phyloP scores from a whole-genome alignment of 1,140 invertebrate species.

The Bicyclus anynana region DNA sequence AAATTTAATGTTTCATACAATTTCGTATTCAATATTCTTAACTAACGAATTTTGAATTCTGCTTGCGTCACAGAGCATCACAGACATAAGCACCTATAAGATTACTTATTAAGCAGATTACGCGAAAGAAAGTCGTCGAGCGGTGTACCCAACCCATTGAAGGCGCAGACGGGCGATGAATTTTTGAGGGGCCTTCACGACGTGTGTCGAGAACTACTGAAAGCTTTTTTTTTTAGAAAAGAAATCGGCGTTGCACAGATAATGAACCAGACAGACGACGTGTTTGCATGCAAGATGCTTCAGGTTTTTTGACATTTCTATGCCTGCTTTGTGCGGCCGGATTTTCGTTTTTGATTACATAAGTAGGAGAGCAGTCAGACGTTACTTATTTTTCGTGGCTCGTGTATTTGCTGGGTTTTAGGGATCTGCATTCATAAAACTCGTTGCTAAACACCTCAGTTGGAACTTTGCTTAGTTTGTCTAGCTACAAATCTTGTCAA shows the following conservation, averaged over 20 bases:
- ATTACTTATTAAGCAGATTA: slow-evolving; percentile 53
- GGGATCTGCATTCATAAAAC: not conserved
- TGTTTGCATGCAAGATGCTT: slow-evolving; percentile 33
- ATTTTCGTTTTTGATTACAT: slow-evolving; percentile 8
- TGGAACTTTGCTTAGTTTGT: too few species aligned
- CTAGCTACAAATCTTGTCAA: too few species aligned
- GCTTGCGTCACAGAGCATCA: not conserved
- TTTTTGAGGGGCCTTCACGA: slow-evolving; percentile 68
- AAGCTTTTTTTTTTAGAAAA: slow-evolving; percentile 60
- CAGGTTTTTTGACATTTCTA: slow-evolving; percentile 27
- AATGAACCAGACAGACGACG: slow-evolving; percentile 52
- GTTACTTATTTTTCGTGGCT: not conserved
- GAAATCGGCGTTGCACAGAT: slow-evolving; percentile 56
- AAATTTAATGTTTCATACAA: too few species aligned
- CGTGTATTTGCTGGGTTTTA: not conserved
- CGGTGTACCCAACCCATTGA: slow-evolving; percentile 49
- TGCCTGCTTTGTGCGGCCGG: slow-evolving; percentile 11
- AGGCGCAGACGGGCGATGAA: slow-evolving; percentile 66
- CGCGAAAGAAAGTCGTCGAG: slow-evolving; percentile 30
- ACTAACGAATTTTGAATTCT: not conserved
- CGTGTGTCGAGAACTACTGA: slow-evolving; percentile 58
- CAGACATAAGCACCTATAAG: slow-evolving; percentile 22
- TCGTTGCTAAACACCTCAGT: too few species aligned
- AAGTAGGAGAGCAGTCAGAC: not conserved
- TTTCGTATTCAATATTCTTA: too few species aligned